A percentile compares a stretch with the other conserved stretches of the same genome.
These are phyloP conservation scores for Dromaius novaehollandiae DNA, from an alignment of 2,113 vertebrate species.

Conservation along the genomic window DNA sequence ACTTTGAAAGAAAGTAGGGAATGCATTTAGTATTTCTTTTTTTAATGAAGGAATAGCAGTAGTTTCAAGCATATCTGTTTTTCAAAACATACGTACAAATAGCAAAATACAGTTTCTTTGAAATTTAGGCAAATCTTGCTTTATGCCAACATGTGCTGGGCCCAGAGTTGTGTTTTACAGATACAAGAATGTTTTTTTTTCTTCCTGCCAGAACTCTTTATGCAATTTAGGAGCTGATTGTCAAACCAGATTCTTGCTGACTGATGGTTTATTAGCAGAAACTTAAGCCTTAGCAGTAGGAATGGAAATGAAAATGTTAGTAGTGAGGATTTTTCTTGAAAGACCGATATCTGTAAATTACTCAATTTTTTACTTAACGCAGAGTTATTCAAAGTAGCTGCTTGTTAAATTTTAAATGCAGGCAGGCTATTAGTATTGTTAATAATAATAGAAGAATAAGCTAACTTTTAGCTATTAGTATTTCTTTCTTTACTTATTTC, in stretches of 20 bases:
- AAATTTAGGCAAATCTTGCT: not conserved
- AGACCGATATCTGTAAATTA: not conserved
- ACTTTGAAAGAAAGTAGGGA: conserved; percentile 92
- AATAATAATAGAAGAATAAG: not conserved
- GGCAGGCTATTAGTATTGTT: too few relatives aligned
- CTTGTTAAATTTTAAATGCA: not conserved
- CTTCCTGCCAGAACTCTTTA: not conserved
- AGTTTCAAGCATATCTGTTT: not conserved
- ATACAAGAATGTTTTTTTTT: not conserved
- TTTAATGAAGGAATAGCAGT: not conserved
- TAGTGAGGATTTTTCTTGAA: not conserved
- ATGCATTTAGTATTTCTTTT: not conserved
- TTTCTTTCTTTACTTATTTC: too few relatives aligned
- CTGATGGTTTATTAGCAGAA: not conserved
- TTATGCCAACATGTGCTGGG: not conserved
- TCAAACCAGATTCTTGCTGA: not conserved
- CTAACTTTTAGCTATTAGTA: not conserved
- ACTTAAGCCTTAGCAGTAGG: not conserved
- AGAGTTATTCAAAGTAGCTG: not conserved
- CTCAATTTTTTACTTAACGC: too few relatives aligned
- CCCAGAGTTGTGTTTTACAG: too few relatives aligned
- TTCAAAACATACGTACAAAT: not conserved
- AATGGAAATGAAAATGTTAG: not conserved
- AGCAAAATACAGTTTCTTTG: not conserved
- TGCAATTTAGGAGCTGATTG: not conserved